Evolutionary conservation across 2,797 vertebrate species (phyloP), one percentile per base, ranked within the genome.

Genomic region (Acipenser oxyrinchus): DNA sequence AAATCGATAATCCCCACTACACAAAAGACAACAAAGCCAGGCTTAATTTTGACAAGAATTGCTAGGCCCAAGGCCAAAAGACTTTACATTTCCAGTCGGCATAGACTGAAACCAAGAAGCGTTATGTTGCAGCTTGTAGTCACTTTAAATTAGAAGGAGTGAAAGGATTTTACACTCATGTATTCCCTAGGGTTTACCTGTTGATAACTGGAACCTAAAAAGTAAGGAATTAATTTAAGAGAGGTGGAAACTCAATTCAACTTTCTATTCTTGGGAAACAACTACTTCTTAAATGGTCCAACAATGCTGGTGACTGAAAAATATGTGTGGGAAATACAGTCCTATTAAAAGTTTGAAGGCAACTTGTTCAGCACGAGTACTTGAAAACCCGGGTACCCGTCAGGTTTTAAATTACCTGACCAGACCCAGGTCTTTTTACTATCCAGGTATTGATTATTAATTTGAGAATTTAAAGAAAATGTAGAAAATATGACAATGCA

Each of bases 121-220:
- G 8, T 62, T 62, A 48, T 62, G 18, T 62, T 23, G 9, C 60
- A 10, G 60, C 60, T 62, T 62, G 60, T 62, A 18, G 60, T 62
- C 60, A 62, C 60, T 62, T 62, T 62, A 62, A 62, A 62, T 62
- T 62, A 62, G 18, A 12, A 23, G 15, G 23, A 62, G 60, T 62
- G 60, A 62, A 23, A 37, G 2, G 8, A 37, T 62, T 62, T 62
- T 9, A 62, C 48, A 62, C 6, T 2, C 4, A 6, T 62, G 60
- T 48, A 10, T 62, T 37, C 60, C 18, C 8, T 9, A 6, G 60
- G 60, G 60, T 12, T 18, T 37, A 62, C 60, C 60, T 62, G 18
- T 37, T 9, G 18, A 13, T 62, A 62, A 62, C 23, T 62, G 5
- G 9, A 62, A 1, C 18, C 8, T 62, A 23, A 37, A 18, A 23